Conservation (phyloP, 2,113 vertebrate genomes). For the Bombycilla garrulus region DNA sequence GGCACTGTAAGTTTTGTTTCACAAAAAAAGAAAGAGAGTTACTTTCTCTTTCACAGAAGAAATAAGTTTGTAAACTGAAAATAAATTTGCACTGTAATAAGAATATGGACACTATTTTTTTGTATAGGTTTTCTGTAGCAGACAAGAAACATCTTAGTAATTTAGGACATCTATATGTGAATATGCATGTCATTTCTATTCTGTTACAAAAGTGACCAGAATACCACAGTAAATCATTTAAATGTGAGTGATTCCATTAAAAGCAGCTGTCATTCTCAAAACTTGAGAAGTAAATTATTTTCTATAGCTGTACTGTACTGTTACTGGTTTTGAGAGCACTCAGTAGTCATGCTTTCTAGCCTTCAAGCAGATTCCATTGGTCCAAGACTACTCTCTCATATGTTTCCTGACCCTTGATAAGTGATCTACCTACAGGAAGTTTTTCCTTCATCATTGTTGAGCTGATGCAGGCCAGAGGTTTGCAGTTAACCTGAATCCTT, state of each 20-base stretch:
- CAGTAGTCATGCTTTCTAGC: neutral
- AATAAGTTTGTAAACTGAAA: constrained; percentile 9
- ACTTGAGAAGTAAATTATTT: neutral
- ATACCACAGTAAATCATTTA: neutral
- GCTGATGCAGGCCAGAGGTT: neutral
- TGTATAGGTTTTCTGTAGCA: neutral
- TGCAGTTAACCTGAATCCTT: neutral
- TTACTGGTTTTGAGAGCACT: neutral
- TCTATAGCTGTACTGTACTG: neutral
- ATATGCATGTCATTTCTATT: neutral
- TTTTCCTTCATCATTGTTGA: neutral
- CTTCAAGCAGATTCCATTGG: neutral
- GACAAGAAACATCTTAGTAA: neutral
- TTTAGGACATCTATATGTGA: neutral
- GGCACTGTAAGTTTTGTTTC: neutral
- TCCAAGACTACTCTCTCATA: neutral
- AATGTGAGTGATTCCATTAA: neutral
- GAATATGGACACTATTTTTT: neutral
- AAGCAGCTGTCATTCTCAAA: neutral
- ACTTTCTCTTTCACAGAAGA: neutral
- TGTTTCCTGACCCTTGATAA: neutral
- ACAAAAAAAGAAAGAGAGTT: neutral
- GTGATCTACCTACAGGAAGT: neutral
- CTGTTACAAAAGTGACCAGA: neutral
- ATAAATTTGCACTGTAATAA: neutral